A percentile compares a stretch with the other conserved stretches of the same genome.
These are phyloP conservation scores for Aythya baeri DNA, from an alignment of 2,113 vertebrate species.

Conservation along the genomic window DNA sequence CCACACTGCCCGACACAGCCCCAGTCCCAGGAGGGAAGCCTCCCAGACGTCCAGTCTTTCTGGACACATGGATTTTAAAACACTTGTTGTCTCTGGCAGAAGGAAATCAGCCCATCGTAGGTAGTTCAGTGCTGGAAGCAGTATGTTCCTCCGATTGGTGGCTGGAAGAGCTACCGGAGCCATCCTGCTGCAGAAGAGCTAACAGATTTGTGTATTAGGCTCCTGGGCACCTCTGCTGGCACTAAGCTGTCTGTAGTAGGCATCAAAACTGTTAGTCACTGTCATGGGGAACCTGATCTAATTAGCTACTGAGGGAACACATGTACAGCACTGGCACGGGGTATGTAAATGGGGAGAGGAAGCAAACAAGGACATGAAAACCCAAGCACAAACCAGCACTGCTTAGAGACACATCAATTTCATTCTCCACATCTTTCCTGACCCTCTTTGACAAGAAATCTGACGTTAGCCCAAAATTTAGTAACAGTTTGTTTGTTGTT, in stretches of 20 bases:
- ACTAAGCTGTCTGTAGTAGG: not conserved
- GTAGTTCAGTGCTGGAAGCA: not conserved
- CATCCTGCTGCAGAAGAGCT: not conserved
- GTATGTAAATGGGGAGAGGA: not conserved
- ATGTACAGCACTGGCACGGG: not conserved
- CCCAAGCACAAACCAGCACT: not conserved
- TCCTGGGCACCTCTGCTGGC: not conserved
- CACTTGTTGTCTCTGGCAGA: not conserved
- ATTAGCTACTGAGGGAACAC: not conserved
- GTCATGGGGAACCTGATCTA: constrained; percentile 1
- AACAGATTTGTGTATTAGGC: not conserved
- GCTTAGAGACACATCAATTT: fast-evolving
- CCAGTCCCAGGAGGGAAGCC: not conserved
- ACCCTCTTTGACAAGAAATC: not conserved
- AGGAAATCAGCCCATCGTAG: not conserved
- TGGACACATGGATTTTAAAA: not conserved
- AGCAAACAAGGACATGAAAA: not conserved
- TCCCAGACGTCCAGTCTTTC: not conserved
- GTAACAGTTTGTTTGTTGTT: not conserved
- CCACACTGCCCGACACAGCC: not conserved
- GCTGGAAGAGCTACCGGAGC: not conserved
- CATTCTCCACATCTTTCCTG: not conserved
- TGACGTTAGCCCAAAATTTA: not conserved
- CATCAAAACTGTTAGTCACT: constrained; percentile 7
- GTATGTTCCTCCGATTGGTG: not conserved